Evolutionary conservation across 2,888 invertebrate genomes (phyloP), one percentile per base, ranked within the genome.

Genomic region (Alloplasta piceator): DNA sequence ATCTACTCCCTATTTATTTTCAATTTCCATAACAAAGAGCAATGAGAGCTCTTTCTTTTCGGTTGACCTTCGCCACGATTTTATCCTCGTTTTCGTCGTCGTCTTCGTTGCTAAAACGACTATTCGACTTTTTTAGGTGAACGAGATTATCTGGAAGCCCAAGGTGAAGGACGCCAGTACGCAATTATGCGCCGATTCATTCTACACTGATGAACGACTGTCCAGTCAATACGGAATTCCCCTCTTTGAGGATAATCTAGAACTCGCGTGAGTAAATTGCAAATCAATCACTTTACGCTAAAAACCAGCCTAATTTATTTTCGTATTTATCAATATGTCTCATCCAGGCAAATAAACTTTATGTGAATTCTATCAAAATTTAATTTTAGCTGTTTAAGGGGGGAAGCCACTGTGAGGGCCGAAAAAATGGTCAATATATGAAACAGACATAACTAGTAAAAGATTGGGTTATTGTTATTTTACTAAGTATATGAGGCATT

Each of bases 1-100:
- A 26, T 26, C 26, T 48, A 12, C n/a, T 48, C 5, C 48, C 5
- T 10, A 48, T 48, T 70, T 48, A n/a, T 50, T n/a, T 46, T 26
- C 10, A 52, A 86, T 86, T 86, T 84, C 84, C 81, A 85, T 85
- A 79, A 85, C 83, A 86, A 86, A 84, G 79, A 63, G 66, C 63
- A 58, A 50, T 52, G 55, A 6, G 46, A 64, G 68, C 26, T 52
- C 46, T 55, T 75, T 66, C 43, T 80, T 77, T 52, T 38, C 68
- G 64, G 43, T 64, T 82, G 78, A 78, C 78, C 75, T 82, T 63
- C 41, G n/a, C 43, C 10, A 63, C 38, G 67, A 48, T 76, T 76
- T 48, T 73, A 64, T 72, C 72, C n/a, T 72, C 26, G 14, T 50
- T 9, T 10, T 39, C 64, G 55, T 36, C 68, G 39, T 58, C 68